Conservation (phyloP, 2,888 invertebrate genomes). For the Eurytoma californica region DNA sequence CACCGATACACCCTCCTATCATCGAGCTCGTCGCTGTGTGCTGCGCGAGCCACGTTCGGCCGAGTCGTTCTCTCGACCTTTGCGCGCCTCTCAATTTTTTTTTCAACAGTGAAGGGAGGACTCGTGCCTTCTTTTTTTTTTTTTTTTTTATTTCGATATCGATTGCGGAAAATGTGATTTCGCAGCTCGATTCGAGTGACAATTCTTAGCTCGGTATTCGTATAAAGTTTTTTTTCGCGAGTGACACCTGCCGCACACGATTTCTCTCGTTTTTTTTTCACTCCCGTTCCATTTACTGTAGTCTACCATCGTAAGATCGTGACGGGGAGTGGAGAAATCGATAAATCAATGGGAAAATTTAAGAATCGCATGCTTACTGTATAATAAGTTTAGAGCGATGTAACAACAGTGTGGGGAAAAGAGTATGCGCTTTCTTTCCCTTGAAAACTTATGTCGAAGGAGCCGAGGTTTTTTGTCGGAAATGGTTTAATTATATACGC, state of each 20-base stretch:
- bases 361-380: constrained; percentile 17
- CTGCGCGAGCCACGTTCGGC: constrained; percentile 31
- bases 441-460: constrained; percentile 32
- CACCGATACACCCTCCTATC: background rate
- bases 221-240: background rate
- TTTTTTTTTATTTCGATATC: background rate
- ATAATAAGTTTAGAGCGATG: background rate
- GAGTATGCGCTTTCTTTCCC: constrained; percentile 14
- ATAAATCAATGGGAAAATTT: constrained; percentile 12
- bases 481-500: too few relatives aligned
- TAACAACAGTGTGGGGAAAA: constrained; percentile 4
- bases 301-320: background rate
- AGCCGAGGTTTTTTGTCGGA: background rate
- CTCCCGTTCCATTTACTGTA: background rate
- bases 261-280: background rate
- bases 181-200: too few relatives aligned
- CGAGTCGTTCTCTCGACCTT: constrained; percentile 27
- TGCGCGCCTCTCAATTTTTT: constrained; percentile 16
- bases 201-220: constrained; percentile 1
- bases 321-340: background rate
- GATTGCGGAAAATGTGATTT: background rate
- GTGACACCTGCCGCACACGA: background rate
- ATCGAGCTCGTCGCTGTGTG: constrained; percentile 28
- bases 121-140: background rate
- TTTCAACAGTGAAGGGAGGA: constrained; percentile 36